phyloP scores from a whole-genome alignment of 1,140 invertebrate genomes.

The Procambarus virginalis region DNA sequence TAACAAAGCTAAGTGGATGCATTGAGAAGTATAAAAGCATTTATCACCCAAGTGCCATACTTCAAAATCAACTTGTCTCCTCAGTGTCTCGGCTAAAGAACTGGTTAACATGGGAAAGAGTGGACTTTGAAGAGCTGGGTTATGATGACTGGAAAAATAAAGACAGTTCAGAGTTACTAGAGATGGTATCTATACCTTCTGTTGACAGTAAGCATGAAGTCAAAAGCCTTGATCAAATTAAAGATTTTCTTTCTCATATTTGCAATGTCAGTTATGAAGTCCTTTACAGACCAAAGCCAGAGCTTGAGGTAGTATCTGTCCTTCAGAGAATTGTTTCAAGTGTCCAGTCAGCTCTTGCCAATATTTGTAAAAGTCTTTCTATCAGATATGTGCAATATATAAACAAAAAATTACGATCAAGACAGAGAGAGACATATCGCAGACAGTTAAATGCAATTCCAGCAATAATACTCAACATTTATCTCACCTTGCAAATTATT shows the following conservation, averaged over 20 bases:
- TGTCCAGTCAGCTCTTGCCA: slow-evolving; percentile 19
- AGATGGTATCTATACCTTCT: neutral
- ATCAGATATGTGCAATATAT: slow-evolving; percentile 42
- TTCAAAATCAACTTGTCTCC: neutral
- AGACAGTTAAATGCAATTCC: slow-evolving; percentile 38
- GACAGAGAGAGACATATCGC: slow-evolving; percentile 47
- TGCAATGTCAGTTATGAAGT: slow-evolving; percentile 1
- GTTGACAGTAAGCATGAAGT: neutral
- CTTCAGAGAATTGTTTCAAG: slow-evolving; percentile 7
- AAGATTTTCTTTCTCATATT: neutral
- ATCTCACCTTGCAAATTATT: slow-evolving; percentile 17
- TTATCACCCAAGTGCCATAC: slow-evolving; percentile 4
- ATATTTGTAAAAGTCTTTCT: slow-evolving; percentile 18
- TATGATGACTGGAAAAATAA: slow-evolving; percentile 3
- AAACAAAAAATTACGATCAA: slow-evolving; percentile 32
- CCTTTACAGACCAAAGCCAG: slow-evolving; percentile 25
- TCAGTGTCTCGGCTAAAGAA: neutral
- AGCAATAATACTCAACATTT: slow-evolving; percentile 12
- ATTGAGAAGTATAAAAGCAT: slow-evolving; percentile 12
- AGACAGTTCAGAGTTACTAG: neutral
- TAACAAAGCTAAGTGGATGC: neutral
- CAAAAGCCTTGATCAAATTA: neutral
- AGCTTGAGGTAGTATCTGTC: slow-evolving; percentile 35
- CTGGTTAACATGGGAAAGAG: slow-evolving; percentile 13
- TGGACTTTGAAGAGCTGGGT: neutral